Base-by-base conservation (phyloP, 1,140 invertebrate species). In the Coelopa frigida region DNA sequence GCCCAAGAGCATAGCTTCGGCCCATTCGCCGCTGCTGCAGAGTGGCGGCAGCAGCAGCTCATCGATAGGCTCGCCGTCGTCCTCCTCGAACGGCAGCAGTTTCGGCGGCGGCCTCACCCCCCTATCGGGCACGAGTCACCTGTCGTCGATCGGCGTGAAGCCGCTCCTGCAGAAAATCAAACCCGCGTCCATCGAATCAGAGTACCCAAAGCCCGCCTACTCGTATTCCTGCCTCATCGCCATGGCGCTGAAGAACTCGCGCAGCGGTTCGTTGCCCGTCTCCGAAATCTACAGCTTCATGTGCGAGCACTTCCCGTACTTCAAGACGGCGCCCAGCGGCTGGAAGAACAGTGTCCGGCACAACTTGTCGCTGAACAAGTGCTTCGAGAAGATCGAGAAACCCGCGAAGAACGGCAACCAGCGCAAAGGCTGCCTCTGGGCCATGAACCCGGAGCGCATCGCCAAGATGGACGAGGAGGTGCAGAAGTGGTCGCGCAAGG, bases 271-370 rank as follows among this genome's bases (percentile, higher is more conserved):
- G 57, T 72, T 98, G 55, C 94, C 94, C 3, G 94, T 98, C 6
- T 95, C 93, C 6, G 94, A 98, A 75, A 98, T 98, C 51, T 98
- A 98, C 70, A 94, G 91, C 69, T 98, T 98, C 67, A 96, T 98
- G 85, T 97, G 89, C 71, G 87, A 94, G 72, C 93, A 98, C 70
- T 98, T 97, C 68, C 94, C 94, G 2, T 97, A 96, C 70, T 98
- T 96, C 69, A 94, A 94, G 75, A 95, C 91, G 8, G 94, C 94
- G 3, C 92, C 93, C 31, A 93, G 88, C 67, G 94, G 93, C 14
- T 98, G 94, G 94, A 98, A 98, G 74, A 97, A 96, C 70, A 95
- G 92, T 2, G 94, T 97, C 1, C 76, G 94, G 50, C 94, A 97
- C 68, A 97, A 97, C 74, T 72, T 97, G 37, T 95, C 91, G 50